phyloP scores from a whole-genome alignment of 2,113 vertebrate genomes.

The Microcebus murinus region DNA sequence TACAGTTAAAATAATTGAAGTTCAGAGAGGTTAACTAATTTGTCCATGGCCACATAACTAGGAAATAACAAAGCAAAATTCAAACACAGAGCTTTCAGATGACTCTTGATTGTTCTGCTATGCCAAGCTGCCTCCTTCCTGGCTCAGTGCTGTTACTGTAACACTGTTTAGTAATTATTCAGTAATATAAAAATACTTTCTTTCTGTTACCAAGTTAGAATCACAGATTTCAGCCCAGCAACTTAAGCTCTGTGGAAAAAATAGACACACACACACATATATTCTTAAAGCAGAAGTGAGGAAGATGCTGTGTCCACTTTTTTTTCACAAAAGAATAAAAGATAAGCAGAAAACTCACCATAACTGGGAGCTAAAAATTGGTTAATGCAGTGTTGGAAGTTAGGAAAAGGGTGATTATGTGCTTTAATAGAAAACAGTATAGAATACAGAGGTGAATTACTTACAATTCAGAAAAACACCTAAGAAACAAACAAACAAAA shows the following conservation, averaged over 20 bases:
- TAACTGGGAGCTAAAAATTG: not conserved
- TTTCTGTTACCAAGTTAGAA: conserved; percentile 45
- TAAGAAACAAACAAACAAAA: not conserved
- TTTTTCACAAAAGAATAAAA: conserved; percentile 1
- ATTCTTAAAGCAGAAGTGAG: not conserved
- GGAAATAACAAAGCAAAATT: conserved; percentile 31
- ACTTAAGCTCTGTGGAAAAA: not conserved
- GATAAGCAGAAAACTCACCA: conserved; percentile 19
- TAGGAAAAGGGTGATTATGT: not conserved
- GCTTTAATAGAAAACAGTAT: not conserved
- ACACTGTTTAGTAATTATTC: not conserved
- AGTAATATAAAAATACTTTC: conserved; percentile 41
- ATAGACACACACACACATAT: not conserved
- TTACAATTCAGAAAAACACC: not conserved
- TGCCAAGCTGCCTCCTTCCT: not conserved
- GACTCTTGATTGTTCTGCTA: not conserved
- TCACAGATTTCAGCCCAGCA: not conserved
- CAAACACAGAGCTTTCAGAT: conserved; percentile 10
- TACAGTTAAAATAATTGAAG: not conserved
- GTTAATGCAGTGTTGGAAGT: not conserved
- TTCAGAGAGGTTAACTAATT: conserved; percentile 39
- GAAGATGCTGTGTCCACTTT: not conserved
- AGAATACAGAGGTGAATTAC: not conserved
- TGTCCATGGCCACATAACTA: not conserved
- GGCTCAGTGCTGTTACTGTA: not conserved